phyloP scores from a whole-genome alignment of 2,797 vertebrate genomes.

The Gambusia yucatana region DNA sequence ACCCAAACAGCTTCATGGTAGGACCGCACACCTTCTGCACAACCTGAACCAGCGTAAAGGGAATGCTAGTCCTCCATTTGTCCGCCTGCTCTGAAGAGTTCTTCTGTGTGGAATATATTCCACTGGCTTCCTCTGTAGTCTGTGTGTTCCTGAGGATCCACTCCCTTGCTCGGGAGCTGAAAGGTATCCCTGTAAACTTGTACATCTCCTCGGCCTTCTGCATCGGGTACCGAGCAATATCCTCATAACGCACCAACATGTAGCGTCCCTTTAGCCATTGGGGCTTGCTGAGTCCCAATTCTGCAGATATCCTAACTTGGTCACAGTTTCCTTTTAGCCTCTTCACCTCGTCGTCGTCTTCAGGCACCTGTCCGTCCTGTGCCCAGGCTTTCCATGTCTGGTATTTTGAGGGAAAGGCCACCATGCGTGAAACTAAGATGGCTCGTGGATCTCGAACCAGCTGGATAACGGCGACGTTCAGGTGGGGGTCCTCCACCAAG shows the following conservation, averaged over 20 bases:
- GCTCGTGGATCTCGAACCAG: slow-evolving; percentile 94
- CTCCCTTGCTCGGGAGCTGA: slow-evolving; percentile 87
- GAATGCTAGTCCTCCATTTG: slow-evolving; percentile 94
- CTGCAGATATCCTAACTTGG: slow-evolving; percentile 87
- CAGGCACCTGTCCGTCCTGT: slow-evolving; percentile 82
- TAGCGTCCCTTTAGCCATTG: slow-evolving; percentile 90
- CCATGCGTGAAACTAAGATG: slow-evolving; percentile 93
- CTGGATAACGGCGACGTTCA: slow-evolving; percentile 93
- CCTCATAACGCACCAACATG: slow-evolving; percentile 96
- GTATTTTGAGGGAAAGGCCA: slow-evolving; percentile 92
- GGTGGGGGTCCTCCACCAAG: slow-evolving; percentile 88
- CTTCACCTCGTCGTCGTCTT: slow-evolving; percentile 88
- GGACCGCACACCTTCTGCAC: slow-evolving; percentile 92
- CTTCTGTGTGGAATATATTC: slow-evolving; percentile 93
- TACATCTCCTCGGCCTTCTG: slow-evolving; percentile 94
- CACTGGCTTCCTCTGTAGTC: slow-evolving; percentile 81
- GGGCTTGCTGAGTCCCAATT: slow-evolving; percentile 89
- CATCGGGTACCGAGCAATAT: slow-evolving; percentile 91
- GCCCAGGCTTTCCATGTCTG: slow-evolving; percentile 93
- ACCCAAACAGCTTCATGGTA: slow-evolving; percentile 93
- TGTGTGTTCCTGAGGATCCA: slow-evolving; percentile 95
- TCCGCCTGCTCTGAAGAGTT: slow-evolving; percentile 97
- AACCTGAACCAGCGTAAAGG: slow-evolving; percentile 92
- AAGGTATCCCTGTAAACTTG: slow-evolving; percentile 89
- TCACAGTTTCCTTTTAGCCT: slow-evolving; percentile 93